Percentiles rank a stretch among this genome's conserved stretches.
Conservation (phyloP, 2,888 invertebrate genomes). For the Euphydryas editha region DNA sequence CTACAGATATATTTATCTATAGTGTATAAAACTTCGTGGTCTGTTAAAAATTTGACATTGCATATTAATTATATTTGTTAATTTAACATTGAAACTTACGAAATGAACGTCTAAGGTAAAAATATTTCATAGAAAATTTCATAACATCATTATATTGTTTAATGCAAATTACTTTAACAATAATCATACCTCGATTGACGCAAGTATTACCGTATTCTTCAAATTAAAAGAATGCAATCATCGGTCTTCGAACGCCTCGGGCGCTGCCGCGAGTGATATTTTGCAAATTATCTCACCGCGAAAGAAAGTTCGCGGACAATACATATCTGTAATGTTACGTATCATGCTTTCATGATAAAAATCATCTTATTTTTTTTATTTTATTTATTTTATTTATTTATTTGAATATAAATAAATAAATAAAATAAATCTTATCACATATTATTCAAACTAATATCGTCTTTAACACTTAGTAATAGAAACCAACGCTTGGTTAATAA, state of each 20-base stretch:
- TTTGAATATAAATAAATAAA: no score
- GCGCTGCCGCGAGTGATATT: constrained; percentile 21
- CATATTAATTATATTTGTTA: background rate
- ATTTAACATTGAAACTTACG: background rate
- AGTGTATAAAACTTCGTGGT: background rate
- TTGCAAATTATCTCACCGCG: constrained; percentile 61
- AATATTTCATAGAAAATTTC: background rate
- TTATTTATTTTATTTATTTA: no score
- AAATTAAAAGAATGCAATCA: constrained; percentile 25
- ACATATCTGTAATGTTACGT: constrained; percentile 64
- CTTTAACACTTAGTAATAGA: constrained; percentile 19
- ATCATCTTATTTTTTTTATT: no score
- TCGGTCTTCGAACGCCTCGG: constrained; percentile 17
- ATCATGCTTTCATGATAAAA: constrained; percentile 55
- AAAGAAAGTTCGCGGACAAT: constrained; percentile 69
- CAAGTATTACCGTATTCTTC: constrained; percentile 1
- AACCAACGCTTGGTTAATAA: constrained; percentile 23
- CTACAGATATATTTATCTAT: background rate
- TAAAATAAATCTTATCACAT: constrained; percentile 41
- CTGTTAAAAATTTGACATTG: background rate
- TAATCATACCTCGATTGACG: background rate
- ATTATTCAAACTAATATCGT: constrained; percentile 21
- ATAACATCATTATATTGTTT: background rate
- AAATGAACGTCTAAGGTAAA: background rate
- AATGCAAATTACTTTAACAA: constrained; percentile 3